phyloP scores from a whole-genome alignment of 1,140 invertebrate species.

The Sarcophaga peregrina region DNA sequence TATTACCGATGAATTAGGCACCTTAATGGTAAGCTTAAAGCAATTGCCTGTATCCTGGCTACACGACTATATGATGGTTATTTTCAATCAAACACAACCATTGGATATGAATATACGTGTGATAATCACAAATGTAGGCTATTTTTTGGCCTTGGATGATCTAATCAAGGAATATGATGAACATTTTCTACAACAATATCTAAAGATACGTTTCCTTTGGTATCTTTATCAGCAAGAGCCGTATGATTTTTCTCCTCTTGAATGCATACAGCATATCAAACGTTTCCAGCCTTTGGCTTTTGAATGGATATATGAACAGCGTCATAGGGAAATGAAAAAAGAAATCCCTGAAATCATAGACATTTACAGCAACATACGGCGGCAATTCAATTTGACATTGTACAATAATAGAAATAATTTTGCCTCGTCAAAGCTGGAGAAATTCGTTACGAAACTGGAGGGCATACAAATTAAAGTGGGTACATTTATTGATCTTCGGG shows the following conservation, averaged over 20 bases:
- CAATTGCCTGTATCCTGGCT: slow-evolving; percentile 37
- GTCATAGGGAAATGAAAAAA: background rate
- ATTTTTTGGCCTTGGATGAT: slow-evolving; percentile 41
- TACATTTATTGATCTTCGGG: slow-evolving; percentile 48
- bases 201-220: slow-evolving; percentile 53
- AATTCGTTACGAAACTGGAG: slow-evolving; percentile 45
- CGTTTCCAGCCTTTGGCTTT: slow-evolving; percentile 51
- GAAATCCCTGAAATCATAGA: slow-evolving; percentile 19
- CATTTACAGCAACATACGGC: slow-evolving; percentile 12
- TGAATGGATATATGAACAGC: slow-evolving; percentile 50
- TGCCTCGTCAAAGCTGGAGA: background rate
- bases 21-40: background rate
- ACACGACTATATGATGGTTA: slow-evolving; percentile 14
- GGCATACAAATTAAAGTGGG: slow-evolving; percentile 54
- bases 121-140: slow-evolving; percentile 8
- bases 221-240: slow-evolving; percentile 48
- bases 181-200: slow-evolving; percentile 51
- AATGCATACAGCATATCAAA: slow-evolving; percentile 51
- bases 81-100: background rate
- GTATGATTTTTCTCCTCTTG: slow-evolving; percentile 36
- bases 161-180: slow-evolving; percentile 46
- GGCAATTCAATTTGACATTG: slow-evolving; percentile 36
- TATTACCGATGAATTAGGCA: slow-evolving; percentile 30
- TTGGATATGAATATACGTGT: slow-evolving; percentile 50
- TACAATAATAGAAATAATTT: slow-evolving; percentile 34